Conservation (phyloP, 2,797 vertebrate genomes). For the Staurois parvus region DNA sequence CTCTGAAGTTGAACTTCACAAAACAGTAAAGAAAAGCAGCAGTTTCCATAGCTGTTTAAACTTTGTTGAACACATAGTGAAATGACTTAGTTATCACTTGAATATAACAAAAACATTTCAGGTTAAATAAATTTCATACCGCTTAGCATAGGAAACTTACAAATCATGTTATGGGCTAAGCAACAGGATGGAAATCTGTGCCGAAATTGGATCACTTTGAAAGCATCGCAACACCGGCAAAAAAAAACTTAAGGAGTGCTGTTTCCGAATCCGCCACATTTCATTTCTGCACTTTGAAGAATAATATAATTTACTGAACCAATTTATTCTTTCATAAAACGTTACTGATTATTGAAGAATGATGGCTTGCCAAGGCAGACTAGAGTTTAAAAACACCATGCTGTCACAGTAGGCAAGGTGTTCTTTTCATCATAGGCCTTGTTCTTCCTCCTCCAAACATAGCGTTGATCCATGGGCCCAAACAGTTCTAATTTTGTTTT, state of each 20-base stretch:
- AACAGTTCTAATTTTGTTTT: too few relatives aligned
- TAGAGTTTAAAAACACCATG: conserved; percentile 52
- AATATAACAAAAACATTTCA: neutral
- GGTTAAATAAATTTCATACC: neutral
- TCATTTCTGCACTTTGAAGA: conserved; percentile 57
- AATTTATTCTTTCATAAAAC: conserved; percentile 60
- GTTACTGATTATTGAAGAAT: conserved; percentile 62
- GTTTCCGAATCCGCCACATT: conserved; percentile 39
- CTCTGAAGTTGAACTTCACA: neutral
- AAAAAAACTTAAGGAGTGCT: conserved; percentile 14
- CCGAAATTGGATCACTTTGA: conserved; percentile 38
- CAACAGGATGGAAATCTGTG: conserved; percentile 47
- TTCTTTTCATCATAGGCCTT: too few relatives aligned
- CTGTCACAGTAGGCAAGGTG: too few relatives aligned
- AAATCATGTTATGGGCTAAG: conserved; percentile 29
- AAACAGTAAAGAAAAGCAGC: neutral
- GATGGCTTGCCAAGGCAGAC: conserved; percentile 50
- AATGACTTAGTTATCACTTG: neutral
- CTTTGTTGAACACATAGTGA: neutral
- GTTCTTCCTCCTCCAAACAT: too few relatives aligned
- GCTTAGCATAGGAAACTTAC: conserved; percentile 15
- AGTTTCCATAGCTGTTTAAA: neutral
- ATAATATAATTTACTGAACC: conserved; percentile 62
- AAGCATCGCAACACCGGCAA: conserved; percentile 14
- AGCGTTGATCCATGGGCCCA: too few relatives aligned